Evolutionary conservation across 1,140 invertebrate genomes (phyloP), one percentile per base, ranked within the genome.

Genomic region (Procambarus virginalis): DNA sequence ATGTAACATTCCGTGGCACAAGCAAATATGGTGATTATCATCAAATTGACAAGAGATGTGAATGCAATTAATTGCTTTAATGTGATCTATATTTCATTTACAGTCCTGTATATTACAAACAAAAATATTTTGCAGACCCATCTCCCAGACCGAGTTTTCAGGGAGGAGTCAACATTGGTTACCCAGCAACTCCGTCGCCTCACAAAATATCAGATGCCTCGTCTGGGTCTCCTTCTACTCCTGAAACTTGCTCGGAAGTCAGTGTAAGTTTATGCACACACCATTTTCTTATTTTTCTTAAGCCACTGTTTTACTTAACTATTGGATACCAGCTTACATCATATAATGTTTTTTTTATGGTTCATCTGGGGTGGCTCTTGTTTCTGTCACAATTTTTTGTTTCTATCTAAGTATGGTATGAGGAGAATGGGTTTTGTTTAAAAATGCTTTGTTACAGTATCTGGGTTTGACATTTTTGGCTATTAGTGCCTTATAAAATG

Each of bases 121-220:
- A 58, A 9, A 58, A 58, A 58, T 34, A 8, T 46, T 8, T 68
- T 58, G 51, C 68, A 91, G 90, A 89, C 51, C 82, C 87, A 20
- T 92, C 90, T 3, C 84, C 87, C 17, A 80, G 87, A 73, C 90
- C 92, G 2, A 90, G 92, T 78, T 91, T 88, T 60, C 89, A 87
- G 80, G 77, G 77, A 51, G 85, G 84, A 78, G 86, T 86, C 12
- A 91, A 83, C 79, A 82, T 86, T 9, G 70, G 82, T 49, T 92
- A 92, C 51, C 91, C 91, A 10, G 91, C 89, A 64, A 89, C 91
- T 12, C 91, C 91, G 4, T 91, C 91, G 5, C 91, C 91, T 22
- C 91, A 92, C 86, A 92, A 91, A 70, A 92, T 91, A 75, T 92
- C 89, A 17, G 89, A 92, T 83, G 91, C 91, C 49, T 92, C 91